A percentile compares a stretch with the other conserved stretches of the same genome.
phyloP scores from a whole-genome alignment of 2,113 vertebrate species.

The Semicossyphus pulcher region DNA sequence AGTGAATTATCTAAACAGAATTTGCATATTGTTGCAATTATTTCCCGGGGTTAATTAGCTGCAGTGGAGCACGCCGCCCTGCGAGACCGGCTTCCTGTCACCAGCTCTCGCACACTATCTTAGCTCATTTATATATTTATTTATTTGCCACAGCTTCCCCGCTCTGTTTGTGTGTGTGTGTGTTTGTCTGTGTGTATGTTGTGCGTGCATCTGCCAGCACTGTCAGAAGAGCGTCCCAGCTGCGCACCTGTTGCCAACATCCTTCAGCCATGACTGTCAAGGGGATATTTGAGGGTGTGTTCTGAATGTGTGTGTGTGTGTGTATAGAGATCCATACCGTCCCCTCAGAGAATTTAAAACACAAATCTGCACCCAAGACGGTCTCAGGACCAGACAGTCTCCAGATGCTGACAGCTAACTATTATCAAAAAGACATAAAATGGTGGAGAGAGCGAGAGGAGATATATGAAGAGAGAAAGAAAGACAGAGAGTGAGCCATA shows the following conservation, averaged over 20 bases:
- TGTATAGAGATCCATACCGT: constrained; percentile 62
- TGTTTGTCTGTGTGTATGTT: constrained; percentile 43
- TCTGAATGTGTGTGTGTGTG: constrained; percentile 56
- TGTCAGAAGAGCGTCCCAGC: constrained; percentile 79
- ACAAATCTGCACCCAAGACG: constrained; percentile 48
- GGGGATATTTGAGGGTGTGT: constrained; percentile 54
- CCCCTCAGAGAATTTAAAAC: constrained; percentile 55
- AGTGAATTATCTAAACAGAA: constrained; percentile 95
- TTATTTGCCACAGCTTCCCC: constrained; percentile 57
- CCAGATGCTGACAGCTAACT: constrained; percentile 60
- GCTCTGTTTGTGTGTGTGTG: constrained; percentile 35
- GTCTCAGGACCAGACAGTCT: constrained; percentile 40
- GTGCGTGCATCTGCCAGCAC: constrained; percentile 84
- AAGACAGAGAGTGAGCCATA: background rate
- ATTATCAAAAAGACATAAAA: constrained; percentile 53
- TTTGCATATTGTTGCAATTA: constrained; percentile 99
- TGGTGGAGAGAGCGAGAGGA: background rate
- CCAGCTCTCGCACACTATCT: constrained; percentile 88
- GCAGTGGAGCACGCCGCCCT: constrained; percentile 90
- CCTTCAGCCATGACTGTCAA: constrained; percentile 80
- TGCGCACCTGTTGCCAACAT: constrained; percentile 87
- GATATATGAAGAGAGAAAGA: background rate
- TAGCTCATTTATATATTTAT: constrained; percentile 72
- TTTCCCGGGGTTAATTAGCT: constrained; percentile 99
- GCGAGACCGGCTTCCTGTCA: constrained; percentile 93